These are phyloP conservation scores for Cataglyphis cursor DNA, from an alignment of 2,888 invertebrate species.

Conservation along the genomic window DNA sequence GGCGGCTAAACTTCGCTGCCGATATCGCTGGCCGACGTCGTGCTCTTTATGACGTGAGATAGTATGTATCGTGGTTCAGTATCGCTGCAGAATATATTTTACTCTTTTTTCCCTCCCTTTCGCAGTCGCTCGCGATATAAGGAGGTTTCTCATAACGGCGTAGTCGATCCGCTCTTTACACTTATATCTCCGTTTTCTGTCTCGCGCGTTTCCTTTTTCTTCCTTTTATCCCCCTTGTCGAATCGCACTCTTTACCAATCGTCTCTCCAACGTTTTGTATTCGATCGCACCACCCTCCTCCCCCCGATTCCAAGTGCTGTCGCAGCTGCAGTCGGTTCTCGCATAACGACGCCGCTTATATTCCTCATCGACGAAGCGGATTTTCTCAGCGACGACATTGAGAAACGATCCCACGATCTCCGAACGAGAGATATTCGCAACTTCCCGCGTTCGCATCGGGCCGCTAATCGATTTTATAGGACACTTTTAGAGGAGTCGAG, in stretches of 20 bases:
- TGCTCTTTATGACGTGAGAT: constrained; percentile 27
- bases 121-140: constrained; percentile 59
- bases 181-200: constrained; percentile 67
- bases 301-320: constrained; percentile 53
- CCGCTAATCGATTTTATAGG: constrained; percentile 50
- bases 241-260: constrained; percentile 23
- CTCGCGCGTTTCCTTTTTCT: constrained; percentile 39
- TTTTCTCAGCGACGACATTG: constrained; percentile 62
- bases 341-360: constrained; percentile 60
- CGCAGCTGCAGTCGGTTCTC: constrained; percentile 68
- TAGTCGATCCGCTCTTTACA: constrained; percentile 68
- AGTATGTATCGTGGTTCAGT: constrained; percentile 8
- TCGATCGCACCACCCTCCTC: constrained; percentile 59
- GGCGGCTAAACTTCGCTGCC: constrained; percentile 56
- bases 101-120: constrained; percentile 51
- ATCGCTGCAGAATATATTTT: constrained; percentile 56
- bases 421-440: constrained; percentile 45
- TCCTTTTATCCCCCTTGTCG: constrained; percentile 11
- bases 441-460: constrained; percentile 14
- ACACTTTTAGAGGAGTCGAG: constrained; percentile 37
- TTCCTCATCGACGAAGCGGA: constrained; percentile 56
- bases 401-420: constrained; percentile 64
- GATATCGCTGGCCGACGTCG: constrained; percentile 61
- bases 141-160: constrained; percentile 68
- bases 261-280: constrained; percentile 67